Percentiles rank a stretch among this genome's conserved stretches.
phyloP scores from a whole-genome alignment of 1,140 invertebrate genomes.

The Drosophila erecta region DNA sequence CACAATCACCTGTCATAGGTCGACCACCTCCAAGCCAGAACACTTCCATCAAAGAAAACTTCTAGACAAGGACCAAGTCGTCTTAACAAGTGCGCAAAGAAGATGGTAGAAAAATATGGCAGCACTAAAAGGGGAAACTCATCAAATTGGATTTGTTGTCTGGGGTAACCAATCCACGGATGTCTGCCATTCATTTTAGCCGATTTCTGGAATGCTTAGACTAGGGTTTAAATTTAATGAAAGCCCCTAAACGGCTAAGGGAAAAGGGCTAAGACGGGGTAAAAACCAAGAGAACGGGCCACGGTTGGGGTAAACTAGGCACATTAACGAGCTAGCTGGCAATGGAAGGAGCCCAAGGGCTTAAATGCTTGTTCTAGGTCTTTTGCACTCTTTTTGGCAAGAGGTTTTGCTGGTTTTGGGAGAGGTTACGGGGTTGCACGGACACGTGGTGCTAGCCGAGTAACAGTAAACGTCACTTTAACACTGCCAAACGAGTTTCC shows the following conservation, averaged over 20 bases:
- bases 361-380: constrained; percentile 36
- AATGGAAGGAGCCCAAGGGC: constrained; percentile 54
- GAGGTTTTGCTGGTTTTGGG: constrained; percentile 3
- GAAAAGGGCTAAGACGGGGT: background rate
- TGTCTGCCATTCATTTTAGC: constrained; percentile 38
- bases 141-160: constrained; percentile 75
- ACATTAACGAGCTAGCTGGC: constrained; percentile 52
- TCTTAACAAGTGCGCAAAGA: constrained; percentile 36
- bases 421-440: background rate
- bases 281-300: background rate
- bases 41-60: constrained; percentile 27
- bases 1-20: constrained; percentile 41
- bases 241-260: constrained; percentile 41
- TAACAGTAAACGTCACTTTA: constrained; percentile 79
- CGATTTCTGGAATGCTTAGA: constrained; percentile 36
- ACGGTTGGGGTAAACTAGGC: constrained; percentile 2
- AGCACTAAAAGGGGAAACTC: constrained; percentile 34
- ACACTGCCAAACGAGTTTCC: constrained; percentile 49
- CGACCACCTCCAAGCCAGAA: background rate
- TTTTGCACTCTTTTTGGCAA: constrained; percentile 12
- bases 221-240: constrained; percentile 73
- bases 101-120: constrained; percentile 8
- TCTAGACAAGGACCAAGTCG: background rate
- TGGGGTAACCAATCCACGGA: constrained; percentile 44
- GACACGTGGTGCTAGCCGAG: constrained; percentile 39